Conservation (phyloP, 2,797 vertebrate genomes). For the Selene dorsalis region DNA sequence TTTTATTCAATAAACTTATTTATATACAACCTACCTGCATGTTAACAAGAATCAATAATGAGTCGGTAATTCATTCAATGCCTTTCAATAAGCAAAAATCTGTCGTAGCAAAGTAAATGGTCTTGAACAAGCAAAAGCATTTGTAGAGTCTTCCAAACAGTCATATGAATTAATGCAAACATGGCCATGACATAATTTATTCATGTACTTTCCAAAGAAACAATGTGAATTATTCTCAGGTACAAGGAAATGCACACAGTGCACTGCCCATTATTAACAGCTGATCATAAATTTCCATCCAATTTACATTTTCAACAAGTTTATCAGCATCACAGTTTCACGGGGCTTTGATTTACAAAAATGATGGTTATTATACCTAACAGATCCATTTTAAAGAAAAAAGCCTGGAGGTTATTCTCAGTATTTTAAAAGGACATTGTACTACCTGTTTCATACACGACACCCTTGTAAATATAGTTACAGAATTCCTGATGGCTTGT, state of each 20-base stretch:
- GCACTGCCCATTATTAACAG: constrained; percentile 60
- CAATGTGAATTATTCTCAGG: constrained; percentile 50
- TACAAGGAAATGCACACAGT: constrained; percentile 42
- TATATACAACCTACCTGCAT: neutral
- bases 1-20: neutral
- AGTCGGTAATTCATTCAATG: neutral
- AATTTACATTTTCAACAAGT: constrained; percentile 67
- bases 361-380: constrained; percentile 50
- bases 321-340: constrained; percentile 48
- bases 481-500: no score
- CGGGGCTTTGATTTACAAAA: constrained; percentile 54
- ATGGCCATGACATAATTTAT: constrained; percentile 34
- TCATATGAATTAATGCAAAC: constrained; percentile 26
- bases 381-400: constrained; percentile 49
- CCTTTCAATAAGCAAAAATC: neutral
- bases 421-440: constrained; percentile 16
- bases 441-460: constrained; percentile 3
- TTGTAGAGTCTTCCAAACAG: neutral
- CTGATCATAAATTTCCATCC: constrained; percentile 67
- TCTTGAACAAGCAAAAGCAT: neutral
- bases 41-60: neutral
- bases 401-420: constrained; percentile 19
- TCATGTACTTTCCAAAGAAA: constrained; percentile 52
- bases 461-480: constrained; percentile 5
- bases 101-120: no score